Base-by-base conservation (phyloP, 2,113 vertebrate genomes). In the Zosterops pallidus region DNA sequence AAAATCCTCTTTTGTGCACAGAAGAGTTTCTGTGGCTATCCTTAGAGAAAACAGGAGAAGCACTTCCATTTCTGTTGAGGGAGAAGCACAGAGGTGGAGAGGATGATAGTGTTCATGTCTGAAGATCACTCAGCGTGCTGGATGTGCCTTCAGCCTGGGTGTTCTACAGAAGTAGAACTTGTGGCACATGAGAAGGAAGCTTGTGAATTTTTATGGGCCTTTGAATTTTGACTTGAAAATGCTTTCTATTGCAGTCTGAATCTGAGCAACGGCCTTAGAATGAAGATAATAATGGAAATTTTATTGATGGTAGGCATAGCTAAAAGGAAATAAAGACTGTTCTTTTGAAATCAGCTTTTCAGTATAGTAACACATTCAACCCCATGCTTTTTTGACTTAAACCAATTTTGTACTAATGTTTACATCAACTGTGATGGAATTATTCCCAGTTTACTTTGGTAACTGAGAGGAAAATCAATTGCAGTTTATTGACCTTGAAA, bases 371-470 rank as follows among this genome's bases (percentile, higher is more conserved):
- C 25, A 26, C 22, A 26, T 67, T 92, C 37, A 57, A 62, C 39
- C 28, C 31, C 37, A 15, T 0, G 4, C 70, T 80, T 92, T 94
- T 75, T 65, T 0, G 2, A 50, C 62, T 93, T 89, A 76, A 85
- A 65, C 62, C 28, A 75, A 29, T 87, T 93, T 94, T 86, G 55
- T 81, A 68, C 37, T 71, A 57, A 77, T 89, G 70, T 93, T 86
- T 94, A 46, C 74, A 86, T 80, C 92, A 94, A 33, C 44, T 74
- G 83, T 62, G 90, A 65, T 72, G 72, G 74, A 95, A 93, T 96
- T 92, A 88, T 77, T 82, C 62, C 67, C 53, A 62, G 86, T 79
- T 94, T 86, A 92, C 75, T 62, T 47, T 2, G 14, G 39, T 87
- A 84, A 91, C 67, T 44, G 77, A 93, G 89, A 92, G 46, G 57